phyloP scores from a whole-genome alignment of 1,140 invertebrate genomes.

The Danaus plexippus region DNA sequence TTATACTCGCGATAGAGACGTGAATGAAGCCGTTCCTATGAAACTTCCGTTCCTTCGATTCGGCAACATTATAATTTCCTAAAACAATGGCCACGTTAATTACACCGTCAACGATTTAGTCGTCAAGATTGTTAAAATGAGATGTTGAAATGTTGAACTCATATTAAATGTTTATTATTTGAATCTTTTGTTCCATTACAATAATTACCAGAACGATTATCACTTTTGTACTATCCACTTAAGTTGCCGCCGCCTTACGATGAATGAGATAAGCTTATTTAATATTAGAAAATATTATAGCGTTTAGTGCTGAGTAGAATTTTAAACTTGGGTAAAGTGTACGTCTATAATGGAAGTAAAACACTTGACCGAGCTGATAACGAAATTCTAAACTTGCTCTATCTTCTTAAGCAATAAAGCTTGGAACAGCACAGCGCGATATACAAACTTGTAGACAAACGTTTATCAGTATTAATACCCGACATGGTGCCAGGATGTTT shows the following conservation, averaged over 20 bases:
- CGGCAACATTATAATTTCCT: constrained; percentile 31
- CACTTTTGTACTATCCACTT: constrained; percentile 16
- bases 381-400: too few species aligned
- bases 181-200: constrained; percentile 18
- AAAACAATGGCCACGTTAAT: constrained; percentile 50
- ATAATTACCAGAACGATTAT: constrained; percentile 12
- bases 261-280: background rate
- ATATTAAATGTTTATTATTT: constrained; percentile 23
- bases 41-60: constrained; percentile 28
- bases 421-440: too few species aligned
- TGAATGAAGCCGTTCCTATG: constrained; percentile 9
- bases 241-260: constrained; percentile 4
- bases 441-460: constrained; percentile 4
- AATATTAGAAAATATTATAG: too few species aligned
- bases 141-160: constrained; percentile 34
- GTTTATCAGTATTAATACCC: constrained; percentile 23
- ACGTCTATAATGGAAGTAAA: too few species aligned
- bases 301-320: too few species aligned
- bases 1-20: constrained; percentile 29
- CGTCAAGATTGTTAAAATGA: constrained; percentile 34
- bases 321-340: too few species aligned
- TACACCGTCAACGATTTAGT: constrained; percentile 41
- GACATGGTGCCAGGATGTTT: constrained; percentile 31
- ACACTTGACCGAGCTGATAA: too few species aligned
- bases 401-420: too few species aligned